Base-by-base conservation (phyloP, 2,113 vertebrate genomes). In the Rattus rattus region DNA sequence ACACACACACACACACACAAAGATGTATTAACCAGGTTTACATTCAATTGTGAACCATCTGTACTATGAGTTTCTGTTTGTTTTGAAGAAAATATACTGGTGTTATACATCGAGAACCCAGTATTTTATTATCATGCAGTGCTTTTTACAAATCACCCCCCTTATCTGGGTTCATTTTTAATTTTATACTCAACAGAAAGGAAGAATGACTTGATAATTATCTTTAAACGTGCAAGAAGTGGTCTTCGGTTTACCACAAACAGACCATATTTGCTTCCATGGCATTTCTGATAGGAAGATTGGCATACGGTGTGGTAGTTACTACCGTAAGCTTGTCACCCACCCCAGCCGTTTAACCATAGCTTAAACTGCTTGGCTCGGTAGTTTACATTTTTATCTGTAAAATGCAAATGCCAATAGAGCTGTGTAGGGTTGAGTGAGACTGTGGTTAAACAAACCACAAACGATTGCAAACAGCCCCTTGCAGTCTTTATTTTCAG, bases 51-150 rank as follows among this genome's bases (percentile, higher is more conserved):
- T 70, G 43, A 33, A 9, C 16, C 39, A 87, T 90, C 43, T 83
- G 67, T 61, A 33, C 1, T 17, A 28, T 84, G 91, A 87, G 22
- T 19, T 67, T 88, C 69, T 81, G 49, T 92, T 83, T 28, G 16
- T 96, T 84, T 81, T 95, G 70, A 86, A 72, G 52, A 91, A 67
- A 33, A 94, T 22, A 75, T 36, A 30, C 88, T 88, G 77, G 9
- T 84, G 88, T 89, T 83, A 96, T n/a, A 26, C 59, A 69, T 89
- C 36, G 56, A 67, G 65, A 88, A 77, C 39, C 19, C 22, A 52
- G 8, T 1, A 54, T 91, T 96, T 94, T 61, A 67, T 26, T 94
- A 4, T 56, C 69, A 83, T 7, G 52, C 7, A 75, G 5, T 76
- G 11, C 61, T 75, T 91, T 91, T 92, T 84, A 56, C 6, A 67